Conservation (phyloP, 2,797 vertebrate species). For the Argyrosomus regius region DNA sequence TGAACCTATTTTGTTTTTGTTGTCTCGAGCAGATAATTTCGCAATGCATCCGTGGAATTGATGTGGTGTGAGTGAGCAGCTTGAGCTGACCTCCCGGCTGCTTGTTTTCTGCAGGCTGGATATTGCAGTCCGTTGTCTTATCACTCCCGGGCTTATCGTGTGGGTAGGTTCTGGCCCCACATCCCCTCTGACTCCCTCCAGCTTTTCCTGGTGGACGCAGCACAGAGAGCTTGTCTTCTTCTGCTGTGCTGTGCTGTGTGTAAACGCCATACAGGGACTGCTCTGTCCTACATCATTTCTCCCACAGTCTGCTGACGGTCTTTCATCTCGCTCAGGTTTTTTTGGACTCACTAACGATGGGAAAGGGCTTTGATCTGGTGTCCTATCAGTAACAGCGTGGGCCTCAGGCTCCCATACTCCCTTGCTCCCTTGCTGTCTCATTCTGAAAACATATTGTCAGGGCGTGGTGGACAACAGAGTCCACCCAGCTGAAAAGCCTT, state of each 20-base stretch:
- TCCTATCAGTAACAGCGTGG: conserved; percentile 68
- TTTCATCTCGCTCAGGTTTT: conserved; percentile 69
- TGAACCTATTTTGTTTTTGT: background rate
- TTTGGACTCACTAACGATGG: conserved; percentile 46
- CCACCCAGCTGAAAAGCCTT: conserved; percentile 72
- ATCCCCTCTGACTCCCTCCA: conserved; percentile 37
- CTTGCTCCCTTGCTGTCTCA: conserved; percentile 39
- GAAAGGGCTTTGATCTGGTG: conserved; percentile 61
- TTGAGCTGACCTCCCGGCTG: conserved; percentile 5
- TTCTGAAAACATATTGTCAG: conserved; percentile 77
- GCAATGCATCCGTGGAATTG: background rate
- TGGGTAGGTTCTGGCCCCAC: conserved; percentile 46
- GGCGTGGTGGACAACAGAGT: conserved; percentile 77
- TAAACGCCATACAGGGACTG: conserved; percentile 42
- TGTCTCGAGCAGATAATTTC: background rate
- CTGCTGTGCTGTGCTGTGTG: conserved; percentile 26
- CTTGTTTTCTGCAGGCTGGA: conserved; percentile 36
- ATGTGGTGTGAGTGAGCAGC: conserved; percentile 26
- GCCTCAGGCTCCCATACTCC: conserved; percentile 57
- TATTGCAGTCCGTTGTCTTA: conserved; percentile 45
- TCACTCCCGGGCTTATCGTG: conserved; percentile 50
- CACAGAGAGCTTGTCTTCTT: conserved; percentile 36
- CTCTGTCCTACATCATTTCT: conserved; percentile 70
- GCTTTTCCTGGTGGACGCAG: conserved; percentile 37
- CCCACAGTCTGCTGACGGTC: conserved; percentile 58